Evolutionary conservation across 2,797 vertebrate genomes (phyloP).

Genomic region (Kryptopterus vitreolus): DNA sequence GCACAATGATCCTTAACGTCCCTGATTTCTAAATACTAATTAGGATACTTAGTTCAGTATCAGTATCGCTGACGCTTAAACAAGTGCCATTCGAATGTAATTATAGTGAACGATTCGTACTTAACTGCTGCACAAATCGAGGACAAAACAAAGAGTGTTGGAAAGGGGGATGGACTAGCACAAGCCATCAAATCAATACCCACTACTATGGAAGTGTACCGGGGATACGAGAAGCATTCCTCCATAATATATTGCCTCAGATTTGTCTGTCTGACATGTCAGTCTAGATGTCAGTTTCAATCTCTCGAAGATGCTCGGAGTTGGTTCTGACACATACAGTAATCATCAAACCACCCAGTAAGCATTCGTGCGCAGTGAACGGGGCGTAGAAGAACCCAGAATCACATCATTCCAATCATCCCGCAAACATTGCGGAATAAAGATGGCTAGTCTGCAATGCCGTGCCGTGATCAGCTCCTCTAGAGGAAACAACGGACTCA

Average conservation of each 20-base stretch:
- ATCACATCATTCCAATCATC: neutral
- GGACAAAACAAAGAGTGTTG: neutral
- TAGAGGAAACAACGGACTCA: neutral
- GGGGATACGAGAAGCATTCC: neutral
- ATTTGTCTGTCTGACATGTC: neutral
- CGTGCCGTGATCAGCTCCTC: neutral
- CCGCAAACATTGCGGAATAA: neutral
- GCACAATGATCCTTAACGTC: neutral
- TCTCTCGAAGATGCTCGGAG: neutral
- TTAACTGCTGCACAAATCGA: neutral
- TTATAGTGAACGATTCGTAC: neutral
- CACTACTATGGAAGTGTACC: neutral
- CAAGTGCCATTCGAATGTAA: neutral
- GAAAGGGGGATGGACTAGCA: neutral
- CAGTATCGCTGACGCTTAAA: neutral
- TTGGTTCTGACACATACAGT: neutral
- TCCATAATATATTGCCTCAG: neutral
- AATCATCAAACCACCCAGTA: neutral
- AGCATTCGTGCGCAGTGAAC: neutral
- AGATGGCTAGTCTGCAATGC: neutral
- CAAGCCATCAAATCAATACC: neutral
- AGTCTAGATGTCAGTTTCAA: neutral
- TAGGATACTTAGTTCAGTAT: neutral
- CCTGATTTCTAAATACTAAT: neutral
- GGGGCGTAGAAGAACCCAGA: neutral